phyloP scores from a whole-genome alignment of 2,888 invertebrate species.

The Lasioglossum pauxillum region DNA sequence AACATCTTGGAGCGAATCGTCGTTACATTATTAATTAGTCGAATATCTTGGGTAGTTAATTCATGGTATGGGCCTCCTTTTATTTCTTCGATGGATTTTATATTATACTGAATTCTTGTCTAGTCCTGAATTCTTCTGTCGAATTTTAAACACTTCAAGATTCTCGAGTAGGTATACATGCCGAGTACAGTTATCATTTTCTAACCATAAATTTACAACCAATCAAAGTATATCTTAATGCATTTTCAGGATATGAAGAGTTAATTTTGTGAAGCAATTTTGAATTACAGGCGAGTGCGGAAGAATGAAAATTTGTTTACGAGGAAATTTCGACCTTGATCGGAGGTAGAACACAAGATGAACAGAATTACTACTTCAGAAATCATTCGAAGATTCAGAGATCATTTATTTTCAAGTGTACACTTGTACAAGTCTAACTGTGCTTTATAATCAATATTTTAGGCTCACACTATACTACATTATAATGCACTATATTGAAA shows the following conservation, averaged over 20 bases:
- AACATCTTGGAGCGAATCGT: background rate
- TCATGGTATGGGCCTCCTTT: background rate
- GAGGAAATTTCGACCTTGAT: background rate
- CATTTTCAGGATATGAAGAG: background rate
- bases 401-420: background rate
- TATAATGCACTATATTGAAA: background rate
- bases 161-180: background rate
- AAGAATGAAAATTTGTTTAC: background rate
- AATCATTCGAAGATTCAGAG: background rate
- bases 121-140: background rate
- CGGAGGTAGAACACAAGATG: background rate
- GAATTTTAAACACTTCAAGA: background rate
- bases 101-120: no score
- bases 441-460: background rate
- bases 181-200: background rate
- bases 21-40: background rate
- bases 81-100: background rate
- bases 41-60: background rate
- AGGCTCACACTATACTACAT: background rate
- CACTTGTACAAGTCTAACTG: background rate
- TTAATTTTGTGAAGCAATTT: background rate
- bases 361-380: background rate
- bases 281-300: background rate
- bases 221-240: background rate
- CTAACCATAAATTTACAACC: background rate